These are phyloP conservation scores for Archivesica marissinica DNA, from an alignment of 1,140 invertebrate species.

Conservation along the genomic window DNA sequence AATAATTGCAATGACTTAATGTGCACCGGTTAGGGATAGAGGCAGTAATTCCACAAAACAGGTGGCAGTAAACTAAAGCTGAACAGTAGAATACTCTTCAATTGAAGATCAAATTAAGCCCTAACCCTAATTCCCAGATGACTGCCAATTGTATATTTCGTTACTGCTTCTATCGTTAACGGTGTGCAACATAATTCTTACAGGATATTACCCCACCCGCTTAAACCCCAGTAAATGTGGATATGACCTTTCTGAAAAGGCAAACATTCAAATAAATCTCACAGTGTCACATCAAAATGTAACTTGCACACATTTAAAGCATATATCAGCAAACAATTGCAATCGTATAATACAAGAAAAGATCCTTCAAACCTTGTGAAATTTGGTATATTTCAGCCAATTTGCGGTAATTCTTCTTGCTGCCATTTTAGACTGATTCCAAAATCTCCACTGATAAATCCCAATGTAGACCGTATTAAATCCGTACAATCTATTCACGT, in stretches of 20 bases:
- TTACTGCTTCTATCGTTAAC: too few species aligned
- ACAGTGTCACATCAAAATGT: slow-evolving; percentile 9
- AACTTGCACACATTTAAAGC: not conserved
- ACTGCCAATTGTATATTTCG: too few species aligned
- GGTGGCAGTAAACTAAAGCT: too few species aligned
- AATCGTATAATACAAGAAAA: not conserved
- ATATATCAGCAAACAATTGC: not conserved
- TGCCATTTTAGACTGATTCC: slow-evolving; percentile 32
- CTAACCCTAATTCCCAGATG: too few species aligned
- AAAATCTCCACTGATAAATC: not conserved
- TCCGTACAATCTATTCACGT: too few species aligned
- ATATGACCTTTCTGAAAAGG: slow-evolving; percentile 29
- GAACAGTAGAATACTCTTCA: too few species aligned
- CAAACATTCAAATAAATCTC: not conserved
- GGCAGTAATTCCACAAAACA: too few species aligned
- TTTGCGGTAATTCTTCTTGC: slow-evolving; percentile 37
- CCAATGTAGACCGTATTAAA: not conserved
- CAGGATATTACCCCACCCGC: slow-evolving; percentile 24
- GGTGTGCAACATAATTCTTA: not conserved
- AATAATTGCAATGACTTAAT: not conserved
- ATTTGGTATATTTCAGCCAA: slow-evolving; percentile 44
- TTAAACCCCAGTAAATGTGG: not conserved
- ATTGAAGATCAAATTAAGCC: too few species aligned
- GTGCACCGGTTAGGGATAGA: not conserved
- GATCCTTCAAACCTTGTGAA: not conserved